A percentile compares a stretch with the other conserved stretches of the same genome.
Conservation (phyloP, 2,113 vertebrate genomes). For the Pluvianellus socialis region DNA sequence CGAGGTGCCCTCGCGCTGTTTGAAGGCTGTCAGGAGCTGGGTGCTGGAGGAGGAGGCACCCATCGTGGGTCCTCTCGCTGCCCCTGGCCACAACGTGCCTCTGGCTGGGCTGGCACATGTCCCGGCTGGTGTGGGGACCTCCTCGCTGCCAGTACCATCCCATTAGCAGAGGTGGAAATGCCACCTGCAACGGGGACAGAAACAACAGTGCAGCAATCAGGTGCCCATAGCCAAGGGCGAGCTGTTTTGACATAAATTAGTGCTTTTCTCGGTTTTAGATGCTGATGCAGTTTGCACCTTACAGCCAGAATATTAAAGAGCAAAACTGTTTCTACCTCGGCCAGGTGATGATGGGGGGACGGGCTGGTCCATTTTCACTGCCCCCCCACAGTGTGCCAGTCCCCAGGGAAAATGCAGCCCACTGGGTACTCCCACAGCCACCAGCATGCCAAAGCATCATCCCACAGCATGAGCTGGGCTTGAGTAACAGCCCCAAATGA, state of each 20-base stretch:
- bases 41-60: not conserved
- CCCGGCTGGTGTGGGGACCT: not conserved
- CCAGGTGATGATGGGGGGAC: not conserved
- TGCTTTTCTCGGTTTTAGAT: not conserved
- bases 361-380: not conserved
- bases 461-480: not conserved
- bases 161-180: not conserved
- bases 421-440: not conserved
- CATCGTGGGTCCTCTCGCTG: not conserved
- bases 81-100: rapidly evolving
- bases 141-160: not conserved
- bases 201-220: not conserved
- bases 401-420: not conserved
- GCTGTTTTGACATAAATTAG: not conserved
- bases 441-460: not conserved
- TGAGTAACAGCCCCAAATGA: not conserved
- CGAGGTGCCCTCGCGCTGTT: rapidly evolving
- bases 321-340: not conserved
- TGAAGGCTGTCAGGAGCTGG: not conserved
- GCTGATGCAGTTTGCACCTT: not conserved
- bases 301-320: not conserved
- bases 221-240: rapidly evolving
- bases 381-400: not conserved
- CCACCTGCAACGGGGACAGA: not conserved
- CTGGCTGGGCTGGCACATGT: not conserved